These are phyloP conservation scores for Thaumatotibia leucotreta DNA, from an alignment of 1,140 invertebrate genomes.

Conservation along the genomic window DNA sequence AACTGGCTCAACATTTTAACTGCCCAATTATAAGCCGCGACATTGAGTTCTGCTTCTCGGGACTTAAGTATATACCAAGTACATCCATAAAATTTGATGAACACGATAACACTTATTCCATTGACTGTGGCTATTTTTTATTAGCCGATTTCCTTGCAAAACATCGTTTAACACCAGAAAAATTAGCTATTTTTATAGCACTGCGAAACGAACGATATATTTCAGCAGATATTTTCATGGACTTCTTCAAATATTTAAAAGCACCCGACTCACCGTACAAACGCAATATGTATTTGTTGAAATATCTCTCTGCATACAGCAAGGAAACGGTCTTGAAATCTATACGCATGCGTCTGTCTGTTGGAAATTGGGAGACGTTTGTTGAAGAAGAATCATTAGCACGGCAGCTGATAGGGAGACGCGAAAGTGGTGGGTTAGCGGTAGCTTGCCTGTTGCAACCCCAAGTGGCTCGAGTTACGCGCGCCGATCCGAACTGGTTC, in stretches of 20 bases:
- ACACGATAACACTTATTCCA: not conserved
- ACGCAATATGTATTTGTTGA: slow-evolving; percentile 1
- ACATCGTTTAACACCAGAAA: slow-evolving; percentile 26
- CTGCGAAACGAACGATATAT: slow-evolving; percentile 28
- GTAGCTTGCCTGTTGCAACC: not conserved
- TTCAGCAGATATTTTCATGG: slow-evolving; percentile 22
- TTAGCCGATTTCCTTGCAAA: slow-evolving; percentile 25
- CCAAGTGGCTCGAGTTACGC: not conserved
- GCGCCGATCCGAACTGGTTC: not conserved
- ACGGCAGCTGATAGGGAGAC: not conserved
- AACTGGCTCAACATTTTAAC: slow-evolving; percentile 28
- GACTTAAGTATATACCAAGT: slow-evolving; percentile 28
- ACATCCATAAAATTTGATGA: not conserved
- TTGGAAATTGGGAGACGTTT: not conserved
- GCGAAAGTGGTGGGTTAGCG: not conserved
- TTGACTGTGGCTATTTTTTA: slow-evolving; percentile 28
- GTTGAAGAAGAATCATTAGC: not conserved
- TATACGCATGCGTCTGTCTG: not conserved
- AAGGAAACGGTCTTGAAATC: not conserved
- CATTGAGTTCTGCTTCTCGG: slow-evolving; percentile 32
- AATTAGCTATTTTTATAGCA: slow-evolving; percentile 32
- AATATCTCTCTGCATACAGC: slow-evolving; percentile 11
- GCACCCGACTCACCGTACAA: not conserved
- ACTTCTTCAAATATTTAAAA: slow-evolving; percentile 15
- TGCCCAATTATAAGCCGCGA: slow-evolving; percentile 40